phyloP scores from a whole-genome alignment of 2,113 vertebrate genomes.

The Pycnonotus jocosus region DNA sequence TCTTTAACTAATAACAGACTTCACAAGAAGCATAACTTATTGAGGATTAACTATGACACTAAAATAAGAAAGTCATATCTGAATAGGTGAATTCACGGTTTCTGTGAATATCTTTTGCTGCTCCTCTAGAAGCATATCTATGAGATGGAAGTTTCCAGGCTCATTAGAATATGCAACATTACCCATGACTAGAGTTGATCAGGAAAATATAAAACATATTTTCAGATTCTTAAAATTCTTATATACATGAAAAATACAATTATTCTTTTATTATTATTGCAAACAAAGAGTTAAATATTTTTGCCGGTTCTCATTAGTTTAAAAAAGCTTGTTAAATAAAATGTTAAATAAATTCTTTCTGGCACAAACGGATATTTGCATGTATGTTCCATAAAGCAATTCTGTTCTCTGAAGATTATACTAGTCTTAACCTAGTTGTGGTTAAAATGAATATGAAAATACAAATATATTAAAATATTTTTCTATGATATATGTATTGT shows the following conservation, averaged over 20 bases:
- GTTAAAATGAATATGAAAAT: neutral
- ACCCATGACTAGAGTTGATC: neutral
- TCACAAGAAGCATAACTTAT: neutral
- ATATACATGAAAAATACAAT: neutral
- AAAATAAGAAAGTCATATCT: neutral
- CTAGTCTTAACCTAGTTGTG: neutral
- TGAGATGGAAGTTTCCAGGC: neutral
- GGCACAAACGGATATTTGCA: neutral
- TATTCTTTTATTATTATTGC: neutral
- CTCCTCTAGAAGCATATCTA: neutral
- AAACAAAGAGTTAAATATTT: neutral
- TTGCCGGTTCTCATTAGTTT: neutral
- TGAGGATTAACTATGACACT: neutral
- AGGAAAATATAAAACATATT: neutral
- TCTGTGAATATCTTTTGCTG: neutral
- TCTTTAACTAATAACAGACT: neutral
- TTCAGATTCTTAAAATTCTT: neutral
- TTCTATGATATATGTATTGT: neutral
- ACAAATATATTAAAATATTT: constrained; percentile 5
- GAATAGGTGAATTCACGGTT: neutral
- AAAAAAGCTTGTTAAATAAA: neutral
- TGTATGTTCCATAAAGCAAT: neutral
- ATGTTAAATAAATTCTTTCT: neutral
- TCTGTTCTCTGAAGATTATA: neutral
- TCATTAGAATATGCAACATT: neutral